Conservation (phyloP, 2,797 vertebrate genomes). For the Moxostoma hubbsi region DNA sequence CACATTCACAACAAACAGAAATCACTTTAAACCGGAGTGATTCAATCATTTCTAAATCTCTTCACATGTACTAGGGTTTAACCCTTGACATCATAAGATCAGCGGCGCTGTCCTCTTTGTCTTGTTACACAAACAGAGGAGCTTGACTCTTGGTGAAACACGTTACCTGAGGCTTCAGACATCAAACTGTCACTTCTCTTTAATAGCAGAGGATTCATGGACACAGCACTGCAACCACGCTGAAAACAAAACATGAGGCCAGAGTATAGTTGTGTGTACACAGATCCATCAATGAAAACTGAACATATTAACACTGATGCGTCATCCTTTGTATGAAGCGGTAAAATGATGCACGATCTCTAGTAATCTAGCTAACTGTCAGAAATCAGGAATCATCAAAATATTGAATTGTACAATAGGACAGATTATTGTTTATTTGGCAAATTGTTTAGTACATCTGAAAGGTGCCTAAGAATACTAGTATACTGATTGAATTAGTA, state of each 20-base stretch:
- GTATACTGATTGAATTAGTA: too few relatives aligned
- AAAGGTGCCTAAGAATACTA: too few relatives aligned
- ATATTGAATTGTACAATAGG: too few relatives aligned
- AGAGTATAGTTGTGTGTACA: conserved; percentile 26
- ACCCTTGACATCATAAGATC: neutral
- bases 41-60: neutral
- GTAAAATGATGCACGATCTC: neutral
- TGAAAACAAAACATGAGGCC: conserved; percentile 68
- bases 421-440: too few relatives aligned
- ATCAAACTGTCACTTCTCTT: conserved; percentile 82
- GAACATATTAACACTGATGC: neutral
- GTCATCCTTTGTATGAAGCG: neutral
- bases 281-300: neutral
- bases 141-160: neutral
- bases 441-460: too few relatives aligned
- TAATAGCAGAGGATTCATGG: conserved; percentile 79
- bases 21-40: neutral
- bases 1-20: neutral
- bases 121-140: neutral
- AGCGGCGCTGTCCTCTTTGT: neutral
- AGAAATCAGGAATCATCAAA: too few relatives aligned
- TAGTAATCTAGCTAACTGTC: too few relatives aligned
- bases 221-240: conserved; percentile 69
- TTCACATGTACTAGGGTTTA: neutral
- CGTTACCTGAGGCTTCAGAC: conserved; percentile 88